A percentile compares a stretch with the other conserved stretches of the same genome.
phyloP scores from a whole-genome alignment of 1,140 invertebrate species.

The Asobara japonica region DNA sequence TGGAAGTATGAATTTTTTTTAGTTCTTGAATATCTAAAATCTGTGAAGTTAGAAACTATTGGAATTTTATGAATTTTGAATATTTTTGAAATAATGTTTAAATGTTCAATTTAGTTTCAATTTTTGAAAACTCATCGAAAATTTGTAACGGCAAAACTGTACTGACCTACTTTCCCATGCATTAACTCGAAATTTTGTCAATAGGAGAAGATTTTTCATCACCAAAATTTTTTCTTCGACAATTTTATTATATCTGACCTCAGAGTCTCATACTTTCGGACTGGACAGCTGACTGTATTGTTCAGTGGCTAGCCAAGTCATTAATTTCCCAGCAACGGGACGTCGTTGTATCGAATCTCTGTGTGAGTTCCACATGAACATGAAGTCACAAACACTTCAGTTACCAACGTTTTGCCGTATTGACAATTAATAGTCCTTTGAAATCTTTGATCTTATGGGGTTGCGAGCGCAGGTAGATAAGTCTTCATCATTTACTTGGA shows the following conservation, averaged over 20 bases:
- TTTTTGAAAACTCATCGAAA: too few relatives aligned
- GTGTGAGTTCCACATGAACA: neutral
- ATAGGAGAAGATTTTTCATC: too few relatives aligned
- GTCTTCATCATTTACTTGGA: neutral
- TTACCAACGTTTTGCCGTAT: neutral
- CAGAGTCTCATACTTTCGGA: neutral
- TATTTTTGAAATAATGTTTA: too few relatives aligned
- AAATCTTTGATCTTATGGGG: neutral
- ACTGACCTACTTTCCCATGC: too few relatives aligned
- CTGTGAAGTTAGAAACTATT: too few relatives aligned
- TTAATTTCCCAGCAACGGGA: constrained; percentile 28
- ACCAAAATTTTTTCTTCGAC: too few relatives aligned
- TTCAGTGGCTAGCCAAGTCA: constrained; percentile 29
- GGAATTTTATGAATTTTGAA: too few relatives aligned
- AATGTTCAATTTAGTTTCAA: too few relatives aligned
- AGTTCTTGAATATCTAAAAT: too few relatives aligned
- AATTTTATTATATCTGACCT: neutral
- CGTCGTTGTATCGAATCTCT: neutral
- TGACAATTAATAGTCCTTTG: neutral
- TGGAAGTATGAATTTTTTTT: too few relatives aligned
- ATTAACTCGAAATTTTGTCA: too few relatives aligned
- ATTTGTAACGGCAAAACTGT: too few relatives aligned
- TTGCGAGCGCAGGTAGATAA: neutral
- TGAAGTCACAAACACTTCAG: neutral
- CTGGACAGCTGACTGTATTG: constrained; percentile 27